These are phyloP conservation scores for Galeruca laticollis DNA, from an alignment of 2,888 invertebrate species.

Conservation along the genomic window DNA sequence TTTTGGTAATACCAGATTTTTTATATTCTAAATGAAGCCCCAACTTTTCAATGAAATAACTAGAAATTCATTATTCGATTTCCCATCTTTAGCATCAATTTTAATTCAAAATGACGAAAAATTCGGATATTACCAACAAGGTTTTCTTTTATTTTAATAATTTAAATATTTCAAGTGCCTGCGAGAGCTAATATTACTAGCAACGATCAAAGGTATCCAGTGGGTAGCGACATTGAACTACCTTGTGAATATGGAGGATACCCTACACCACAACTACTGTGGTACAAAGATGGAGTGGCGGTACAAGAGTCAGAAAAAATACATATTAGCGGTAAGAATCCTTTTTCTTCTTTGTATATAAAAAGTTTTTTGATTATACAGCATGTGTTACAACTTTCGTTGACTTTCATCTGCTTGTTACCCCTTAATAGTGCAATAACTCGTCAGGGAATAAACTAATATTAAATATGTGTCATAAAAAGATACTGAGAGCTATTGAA, in stretches of 20 bases:
- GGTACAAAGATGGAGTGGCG: conserved; percentile 82
- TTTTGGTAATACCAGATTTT: too few relatives aligned
- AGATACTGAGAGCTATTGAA: too few relatives aligned
- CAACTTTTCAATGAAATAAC: too few relatives aligned
- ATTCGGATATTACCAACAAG: not conserved
- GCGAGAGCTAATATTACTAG: conserved; percentile 75
- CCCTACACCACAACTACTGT: conserved; percentile 81
- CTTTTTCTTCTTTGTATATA: not conserved
- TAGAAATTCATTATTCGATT: too few relatives aligned
- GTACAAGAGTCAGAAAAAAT: conserved; percentile 72
- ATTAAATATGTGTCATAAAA: too few relatives aligned
- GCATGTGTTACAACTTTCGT: too few relatives aligned
- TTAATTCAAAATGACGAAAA: conserved; percentile 3
- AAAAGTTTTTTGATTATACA: too few relatives aligned
- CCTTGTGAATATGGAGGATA: conserved; percentile 83
- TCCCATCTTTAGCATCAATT: not conserved
- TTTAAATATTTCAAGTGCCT: conserved; percentile 68
- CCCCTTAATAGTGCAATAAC: too few relatives aligned
- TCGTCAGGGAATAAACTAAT: too few relatives aligned
- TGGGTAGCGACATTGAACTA: conserved; percentile 78
- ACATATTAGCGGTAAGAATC: conserved; percentile 73
- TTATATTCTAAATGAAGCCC: too few relatives aligned
- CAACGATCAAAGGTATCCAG: conserved; percentile 71
- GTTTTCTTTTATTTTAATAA: conserved; percentile 21
- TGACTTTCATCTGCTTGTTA: too few relatives aligned